A percentile compares a stretch with the other conserved stretches of the same genome.
Conservation (phyloP, 2,113 vertebrate genomes). For the Speoplatyrhinus poulsoni region DNA sequence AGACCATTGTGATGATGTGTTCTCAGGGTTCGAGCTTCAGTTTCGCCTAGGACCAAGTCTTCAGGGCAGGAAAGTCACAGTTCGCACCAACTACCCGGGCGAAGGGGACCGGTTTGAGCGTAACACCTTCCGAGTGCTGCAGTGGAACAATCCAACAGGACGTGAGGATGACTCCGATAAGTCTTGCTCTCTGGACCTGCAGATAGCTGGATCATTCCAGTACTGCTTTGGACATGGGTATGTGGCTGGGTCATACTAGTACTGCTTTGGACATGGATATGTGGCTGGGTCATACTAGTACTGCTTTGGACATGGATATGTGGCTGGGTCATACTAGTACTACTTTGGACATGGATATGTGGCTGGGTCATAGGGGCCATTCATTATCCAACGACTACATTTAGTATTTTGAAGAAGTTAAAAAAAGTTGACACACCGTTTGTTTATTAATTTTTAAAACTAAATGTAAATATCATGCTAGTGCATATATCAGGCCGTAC, state of each 20-base stretch:
- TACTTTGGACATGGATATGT: constrained; percentile 64
- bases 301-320: constrained; percentile 65
- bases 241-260: constrained; percentile 60
- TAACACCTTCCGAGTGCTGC: constrained; percentile 39
- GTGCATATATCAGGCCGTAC: too few relatives aligned
- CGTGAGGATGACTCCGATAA: constrained; percentile 70
- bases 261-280: constrained; percentile 66
- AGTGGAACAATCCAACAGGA: constrained; percentile 62
- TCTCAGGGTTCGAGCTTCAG: constrained; percentile 69
- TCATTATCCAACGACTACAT: background rate
- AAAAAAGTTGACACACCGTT: too few relatives aligned
- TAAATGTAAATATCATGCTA: too few relatives aligned
- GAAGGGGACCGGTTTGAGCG: constrained; percentile 45
- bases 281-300: constrained; percentile 65
- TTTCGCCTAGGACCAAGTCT: constrained; percentile 68
- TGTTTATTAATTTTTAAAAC: too few relatives aligned
- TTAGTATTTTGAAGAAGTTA: too few relatives aligned
- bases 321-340: constrained; percentile 65
- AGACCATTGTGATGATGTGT: background rate
- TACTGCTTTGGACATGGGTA: constrained; percentile 67
- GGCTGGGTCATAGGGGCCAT: background rate
- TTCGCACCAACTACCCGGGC: constrained; percentile 65
- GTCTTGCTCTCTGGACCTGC: constrained; percentile 63
- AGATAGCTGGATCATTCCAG: constrained; percentile 62
- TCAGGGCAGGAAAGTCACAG: constrained; percentile 55